Percentiles rank a stretch among this genome's conserved stretches.
These are phyloP conservation scores for Hephaestus fuliginosus DNA, from an alignment of 2,797 vertebrate species.

Conservation along the genomic window DNA sequence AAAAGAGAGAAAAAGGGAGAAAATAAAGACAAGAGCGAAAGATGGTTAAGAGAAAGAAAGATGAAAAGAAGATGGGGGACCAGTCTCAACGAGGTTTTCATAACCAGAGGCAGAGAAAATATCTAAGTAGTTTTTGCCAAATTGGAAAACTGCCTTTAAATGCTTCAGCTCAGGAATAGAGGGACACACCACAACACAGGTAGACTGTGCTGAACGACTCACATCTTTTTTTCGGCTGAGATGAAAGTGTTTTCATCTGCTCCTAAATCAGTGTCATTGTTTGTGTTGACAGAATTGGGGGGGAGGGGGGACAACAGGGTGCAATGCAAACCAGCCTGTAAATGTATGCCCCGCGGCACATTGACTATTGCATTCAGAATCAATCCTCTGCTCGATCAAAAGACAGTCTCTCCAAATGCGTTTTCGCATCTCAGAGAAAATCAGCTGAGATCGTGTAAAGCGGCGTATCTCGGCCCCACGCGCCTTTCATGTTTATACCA, in stretches of 20 bases:
- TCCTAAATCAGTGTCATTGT: not conserved
- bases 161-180: not conserved
- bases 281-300: not conserved
- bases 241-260: not conserved
- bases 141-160: conserved; percentile 4
- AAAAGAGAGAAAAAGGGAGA: not conserved
- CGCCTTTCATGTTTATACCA: conserved; percentile 35
- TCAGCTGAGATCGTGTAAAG: not conserved
- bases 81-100: conserved; percentile 8
- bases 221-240: not conserved
- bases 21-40: not conserved
- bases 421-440: conserved; percentile 1
- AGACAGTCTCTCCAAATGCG: not conserved
- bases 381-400: conserved; percentile 17
- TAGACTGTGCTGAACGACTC: not conserved
- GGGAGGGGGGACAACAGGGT: not conserved
- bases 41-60: not conserved
- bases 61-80: conserved; percentile 26
- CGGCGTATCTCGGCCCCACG: not conserved
- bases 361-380: conserved; percentile 4
- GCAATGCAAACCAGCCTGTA: not conserved
- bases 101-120: conserved; percentile 15
- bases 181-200: not conserved
- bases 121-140: conserved; percentile 4
- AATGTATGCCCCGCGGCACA: not conserved